phyloP scores from a whole-genome alignment of 1,140 invertebrate genomes.

The Drosophila pectinifera region DNA sequence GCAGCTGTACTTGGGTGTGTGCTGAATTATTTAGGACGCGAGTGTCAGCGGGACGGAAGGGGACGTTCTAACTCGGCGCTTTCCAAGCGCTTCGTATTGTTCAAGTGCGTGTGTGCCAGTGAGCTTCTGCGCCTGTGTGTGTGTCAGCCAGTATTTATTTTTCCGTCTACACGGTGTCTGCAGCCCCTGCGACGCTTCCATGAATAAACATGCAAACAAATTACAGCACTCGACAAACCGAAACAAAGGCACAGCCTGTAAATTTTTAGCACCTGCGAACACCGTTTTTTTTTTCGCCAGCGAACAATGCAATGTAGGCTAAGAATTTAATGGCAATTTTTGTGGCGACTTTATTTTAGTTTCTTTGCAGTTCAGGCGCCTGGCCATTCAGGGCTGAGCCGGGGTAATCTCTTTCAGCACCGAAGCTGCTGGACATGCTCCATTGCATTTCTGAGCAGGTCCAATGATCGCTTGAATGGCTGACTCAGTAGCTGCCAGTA shows the following conservation, averaged over 20 bases:
- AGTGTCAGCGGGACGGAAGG: not conserved
- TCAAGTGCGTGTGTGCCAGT: conserved; percentile 14
- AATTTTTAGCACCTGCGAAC: conserved; percentile 56
- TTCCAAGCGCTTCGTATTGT: conserved; percentile 50
- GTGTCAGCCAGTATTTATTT: conserved; percentile 59
- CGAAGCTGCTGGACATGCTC: conserved; percentile 44
- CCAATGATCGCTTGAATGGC: conserved; percentile 61
- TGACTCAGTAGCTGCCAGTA: conserved; percentile 46
- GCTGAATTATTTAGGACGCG: conserved; percentile 69
- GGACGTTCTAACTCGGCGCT: conserved; percentile 22
- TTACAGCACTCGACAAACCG: conserved; percentile 59
- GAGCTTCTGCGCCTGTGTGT: conserved; percentile 5
- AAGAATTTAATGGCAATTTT: conserved; percentile 68
- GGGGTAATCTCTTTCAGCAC: conserved; percentile 43
- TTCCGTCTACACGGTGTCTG: conserved; percentile 71
- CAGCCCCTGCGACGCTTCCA: conserved; percentile 40
- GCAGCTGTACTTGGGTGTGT: not conserved
- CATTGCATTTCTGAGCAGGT: conserved; percentile 62
- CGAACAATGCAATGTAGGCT: conserved; percentile 67
- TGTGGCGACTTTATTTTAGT: not conserved
- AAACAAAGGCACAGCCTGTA: conserved; percentile 40
- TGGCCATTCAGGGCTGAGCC: conserved; percentile 5
- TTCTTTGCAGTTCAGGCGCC: not conserved
- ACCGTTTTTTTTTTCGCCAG: conserved; percentile 18
- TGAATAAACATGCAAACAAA: conserved; percentile 75